Conservation (phyloP, 2,113 vertebrate species). For the Serilophus lunatus region DNA sequence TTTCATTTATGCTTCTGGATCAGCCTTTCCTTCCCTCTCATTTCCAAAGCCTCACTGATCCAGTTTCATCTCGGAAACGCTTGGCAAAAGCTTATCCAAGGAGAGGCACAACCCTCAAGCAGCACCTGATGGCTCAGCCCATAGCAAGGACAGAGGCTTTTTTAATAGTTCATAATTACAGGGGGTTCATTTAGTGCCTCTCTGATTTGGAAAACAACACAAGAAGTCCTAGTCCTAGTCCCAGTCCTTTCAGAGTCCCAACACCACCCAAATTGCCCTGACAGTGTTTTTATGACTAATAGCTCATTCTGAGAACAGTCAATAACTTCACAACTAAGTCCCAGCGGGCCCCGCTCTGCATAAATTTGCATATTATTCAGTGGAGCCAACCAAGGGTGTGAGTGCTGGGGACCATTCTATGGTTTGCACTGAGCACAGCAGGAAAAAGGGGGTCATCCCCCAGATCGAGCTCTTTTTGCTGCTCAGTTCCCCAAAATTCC, state of each 20-base stretch:
- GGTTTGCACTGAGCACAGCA: neutral
- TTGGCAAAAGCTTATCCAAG: neutral
- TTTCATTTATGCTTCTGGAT: neutral
- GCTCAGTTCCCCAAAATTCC: neutral
- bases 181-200: neutral
- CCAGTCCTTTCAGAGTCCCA: neutral
- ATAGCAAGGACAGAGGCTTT: neutral
- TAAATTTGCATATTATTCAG: neutral
- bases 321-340: neutral
- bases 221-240: neutral
- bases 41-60: neutral
- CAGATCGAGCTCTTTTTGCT: neutral
- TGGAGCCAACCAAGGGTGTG: neutral
- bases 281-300: neutral
- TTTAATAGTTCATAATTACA: neutral
- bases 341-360: neutral
- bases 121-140: neutral
- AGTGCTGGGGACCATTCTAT: neutral
- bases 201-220: neutral
- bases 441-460: neutral
- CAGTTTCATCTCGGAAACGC: neutral
- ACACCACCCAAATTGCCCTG: neutral
- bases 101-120: neutral
- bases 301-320: neutral
- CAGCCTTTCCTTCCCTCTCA: neutral